A percentile compares a stretch with the other conserved stretches of the same genome.
Evolutionary conservation across 2,888 invertebrate genomes (phyloP).

Genomic region (Zhuqinia jingwanae): DNA sequence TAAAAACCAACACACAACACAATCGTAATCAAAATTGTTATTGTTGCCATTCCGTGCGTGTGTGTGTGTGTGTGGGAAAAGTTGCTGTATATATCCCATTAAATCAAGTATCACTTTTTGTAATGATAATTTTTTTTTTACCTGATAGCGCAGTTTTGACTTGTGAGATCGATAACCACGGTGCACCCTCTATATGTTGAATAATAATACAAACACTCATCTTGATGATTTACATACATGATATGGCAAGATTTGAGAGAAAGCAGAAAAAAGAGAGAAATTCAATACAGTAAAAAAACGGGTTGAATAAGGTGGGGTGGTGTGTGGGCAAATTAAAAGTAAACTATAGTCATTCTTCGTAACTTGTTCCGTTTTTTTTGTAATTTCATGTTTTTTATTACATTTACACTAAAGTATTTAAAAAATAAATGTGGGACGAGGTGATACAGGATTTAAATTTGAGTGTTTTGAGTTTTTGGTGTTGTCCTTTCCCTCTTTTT

Average conservation of each 20-base stretch:
- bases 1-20: constrained; percentile 18
- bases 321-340: neutral
- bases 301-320: neutral
- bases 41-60: constrained; percentile 1
- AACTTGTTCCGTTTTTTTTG: neutral
- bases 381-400: too few relatives aligned
- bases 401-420: too few relatives aligned
- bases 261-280: constrained; percentile 26
- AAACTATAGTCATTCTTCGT: constrained; percentile 1
- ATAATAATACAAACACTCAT: too few relatives aligned
- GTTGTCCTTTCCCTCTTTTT: constrained; percentile 1
- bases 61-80: constrained; percentile 38
- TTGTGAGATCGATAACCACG: constrained; percentile 26
- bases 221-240: neutral
- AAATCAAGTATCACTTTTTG: constrained; percentile 56
- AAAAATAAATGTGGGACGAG: constrained; percentile 16
- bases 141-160: constrained; percentile 22
- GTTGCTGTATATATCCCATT: constrained; percentile 18
- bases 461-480: neutral
- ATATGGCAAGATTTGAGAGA: neutral
- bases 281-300: neutral
- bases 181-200: constrained; percentile 44
- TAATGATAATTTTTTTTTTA: constrained; percentile 61
- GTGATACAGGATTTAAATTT: neutral
- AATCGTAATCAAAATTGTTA: constrained; percentile 28